phyloP scores from a whole-genome alignment of 2,113 vertebrate genomes.

The Leucopsar rothschildi region DNA sequence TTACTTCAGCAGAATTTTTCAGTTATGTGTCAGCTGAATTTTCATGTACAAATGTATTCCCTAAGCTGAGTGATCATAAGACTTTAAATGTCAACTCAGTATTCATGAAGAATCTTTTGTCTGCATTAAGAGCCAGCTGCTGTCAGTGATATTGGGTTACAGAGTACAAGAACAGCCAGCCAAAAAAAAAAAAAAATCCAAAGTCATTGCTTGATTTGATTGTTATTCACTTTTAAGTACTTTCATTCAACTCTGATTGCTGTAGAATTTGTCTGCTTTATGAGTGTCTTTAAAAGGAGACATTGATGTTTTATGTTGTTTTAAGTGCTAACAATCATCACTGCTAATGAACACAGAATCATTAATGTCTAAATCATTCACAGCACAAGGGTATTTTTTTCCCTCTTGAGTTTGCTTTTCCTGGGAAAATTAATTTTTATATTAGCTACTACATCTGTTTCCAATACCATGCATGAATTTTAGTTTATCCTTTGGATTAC shows the following conservation, averaged over 20 bases:
- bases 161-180: not conserved
- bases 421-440: not conserved
- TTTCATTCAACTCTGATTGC: conserved; percentile 34
- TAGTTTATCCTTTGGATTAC: not conserved
- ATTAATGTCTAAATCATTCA: conserved; percentile 27
- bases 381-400: not conserved
- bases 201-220: conserved; percentile 33
- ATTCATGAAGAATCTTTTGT: conserved; percentile 15
- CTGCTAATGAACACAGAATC: not conserved
- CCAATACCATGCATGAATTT: not conserved
- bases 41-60: conserved; percentile 6
- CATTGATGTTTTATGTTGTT: not conserved
- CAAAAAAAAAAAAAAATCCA: not conserved
- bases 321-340: conserved; percentile 34
- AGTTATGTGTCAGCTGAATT: not conserved
- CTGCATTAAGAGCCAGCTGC: not conserved
- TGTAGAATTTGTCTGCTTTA: conserved; percentile 21
- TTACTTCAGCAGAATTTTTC: not conserved
- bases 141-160: not conserved
- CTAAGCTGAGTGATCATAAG: not conserved
- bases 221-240: conserved; percentile 46
- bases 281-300: conserved; percentile 29
- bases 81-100: conserved; percentile 45
- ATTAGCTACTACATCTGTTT: not conserved
- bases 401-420: not conserved